These are phyloP conservation scores for Druceiella hillmani DNA, from an alignment of 2,888 invertebrate genomes.

Conservation along the genomic window DNA sequence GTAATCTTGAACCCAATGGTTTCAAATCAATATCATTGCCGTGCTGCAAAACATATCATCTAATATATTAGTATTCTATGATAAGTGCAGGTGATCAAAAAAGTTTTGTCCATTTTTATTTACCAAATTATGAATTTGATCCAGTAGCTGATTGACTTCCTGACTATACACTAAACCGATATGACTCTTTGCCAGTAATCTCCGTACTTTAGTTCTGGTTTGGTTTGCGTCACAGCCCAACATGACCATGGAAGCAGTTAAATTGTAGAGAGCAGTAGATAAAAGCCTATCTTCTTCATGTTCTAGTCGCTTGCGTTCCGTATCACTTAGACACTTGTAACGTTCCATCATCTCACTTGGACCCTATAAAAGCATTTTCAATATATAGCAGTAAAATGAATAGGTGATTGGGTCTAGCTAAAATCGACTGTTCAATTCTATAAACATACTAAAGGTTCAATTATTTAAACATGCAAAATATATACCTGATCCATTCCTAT, in stretches of 20 bases:
- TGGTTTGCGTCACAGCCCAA: conserved; percentile 80
- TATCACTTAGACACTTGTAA: conserved; percentile 88
- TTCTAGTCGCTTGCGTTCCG: conserved; percentile 89
- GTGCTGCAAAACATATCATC: conserved; percentile 55
- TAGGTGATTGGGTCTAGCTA: too few species aligned
- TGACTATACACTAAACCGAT: conserved; percentile 97
- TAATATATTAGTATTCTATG: background rate
- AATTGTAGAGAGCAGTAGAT: conserved; percentile 93
- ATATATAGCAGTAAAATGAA: background rate
- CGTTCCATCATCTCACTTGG: conserved; percentile 99
- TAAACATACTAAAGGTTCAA: too few species aligned
- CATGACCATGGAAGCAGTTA: conserved; percentile 94
- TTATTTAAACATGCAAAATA: conserved; percentile 8
- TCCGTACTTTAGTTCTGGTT: conserved; percentile 78
- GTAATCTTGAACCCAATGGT: conserved; percentile 89
- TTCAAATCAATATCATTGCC: conserved; percentile 97
- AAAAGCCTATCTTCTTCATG: conserved; percentile 96
- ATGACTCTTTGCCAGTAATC: conserved; percentile 95
- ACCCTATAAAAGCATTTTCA: conserved; percentile 48
- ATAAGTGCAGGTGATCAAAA: background rate
- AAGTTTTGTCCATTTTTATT: conserved; percentile 30
- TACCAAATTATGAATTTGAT: conserved; percentile 91
- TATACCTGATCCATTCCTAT: conserved; percentile 94
- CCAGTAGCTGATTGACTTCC: conserved; percentile 93
- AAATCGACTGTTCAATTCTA: too few species aligned